Evolutionary conservation across 1,140 invertebrate species (phyloP).

Genomic region (Maconellicoccus hirsutus): DNA sequence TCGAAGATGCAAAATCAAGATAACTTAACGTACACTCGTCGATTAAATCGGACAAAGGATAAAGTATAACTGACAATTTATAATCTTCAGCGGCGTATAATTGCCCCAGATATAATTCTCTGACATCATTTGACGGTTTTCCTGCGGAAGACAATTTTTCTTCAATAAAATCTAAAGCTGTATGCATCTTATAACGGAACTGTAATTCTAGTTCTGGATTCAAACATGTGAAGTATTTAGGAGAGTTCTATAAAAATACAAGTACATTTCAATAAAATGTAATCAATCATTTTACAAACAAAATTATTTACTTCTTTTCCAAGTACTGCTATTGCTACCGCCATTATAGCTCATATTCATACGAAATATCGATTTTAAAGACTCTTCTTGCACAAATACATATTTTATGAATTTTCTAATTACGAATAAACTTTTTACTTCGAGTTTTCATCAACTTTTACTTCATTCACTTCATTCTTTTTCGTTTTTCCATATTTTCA

Average conservation of each 20-base stretch:
- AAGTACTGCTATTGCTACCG: neutral
- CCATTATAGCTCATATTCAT: neutral
- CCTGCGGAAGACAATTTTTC: slow-evolving; percentile 64
- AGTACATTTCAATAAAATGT: neutral
- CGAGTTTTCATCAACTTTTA: too few relatives aligned
- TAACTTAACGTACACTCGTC: too few relatives aligned
- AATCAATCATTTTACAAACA: neutral
- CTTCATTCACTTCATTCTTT: too few relatives aligned
- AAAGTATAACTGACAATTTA: neutral
- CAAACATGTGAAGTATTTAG: slow-evolving; percentile 69
- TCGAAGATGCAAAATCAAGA: neutral
- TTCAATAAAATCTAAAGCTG: slow-evolving; percentile 85
- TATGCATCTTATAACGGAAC: slow-evolving; percentile 86
- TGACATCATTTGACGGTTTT: slow-evolving; percentile 39
- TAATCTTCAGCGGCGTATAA: slow-evolving; percentile 13
- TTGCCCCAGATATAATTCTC: slow-evolving; percentile 72
- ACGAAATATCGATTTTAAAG: too few relatives aligned
- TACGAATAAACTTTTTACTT: too few relatives aligned
- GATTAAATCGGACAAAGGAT: too few relatives aligned
- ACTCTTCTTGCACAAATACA: too few relatives aligned
- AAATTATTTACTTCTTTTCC: slow-evolving; percentile 6
- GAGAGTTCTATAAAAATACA: slow-evolving; percentile 58
- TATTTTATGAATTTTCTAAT: too few relatives aligned
- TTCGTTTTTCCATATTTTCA: too few relatives aligned
- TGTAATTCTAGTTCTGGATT: slow-evolving; percentile 64